Evolutionary conservation across 2,797 vertebrate genomes (phyloP).

Genomic region (Cyclopterus lumpus): DNA sequence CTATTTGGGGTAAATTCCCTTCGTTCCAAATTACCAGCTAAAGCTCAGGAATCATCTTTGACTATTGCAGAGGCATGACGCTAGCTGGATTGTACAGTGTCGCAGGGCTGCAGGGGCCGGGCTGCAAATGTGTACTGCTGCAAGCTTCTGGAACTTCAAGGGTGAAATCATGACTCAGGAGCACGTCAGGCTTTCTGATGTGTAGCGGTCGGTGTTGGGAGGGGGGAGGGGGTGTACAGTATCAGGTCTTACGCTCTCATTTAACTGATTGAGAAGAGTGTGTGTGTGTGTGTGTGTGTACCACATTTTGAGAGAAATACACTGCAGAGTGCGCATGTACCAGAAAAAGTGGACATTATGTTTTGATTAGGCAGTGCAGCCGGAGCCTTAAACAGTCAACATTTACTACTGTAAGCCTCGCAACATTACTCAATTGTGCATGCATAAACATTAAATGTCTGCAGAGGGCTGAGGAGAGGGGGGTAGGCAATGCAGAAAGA

Average conservation of each 20-base stretch:
- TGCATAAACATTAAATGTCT: constrained; percentile 55
- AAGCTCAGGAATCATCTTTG: constrained; percentile 64
- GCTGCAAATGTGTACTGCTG: constrained; percentile 53
- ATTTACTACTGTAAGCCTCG: constrained; percentile 52
- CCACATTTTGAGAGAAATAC: constrained; percentile 21
- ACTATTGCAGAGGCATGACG: constrained; percentile 70
- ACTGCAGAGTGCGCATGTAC: background rate
- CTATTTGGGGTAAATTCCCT: constrained; percentile 80
- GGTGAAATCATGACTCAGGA: constrained; percentile 70
- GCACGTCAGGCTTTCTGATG: constrained; percentile 44
- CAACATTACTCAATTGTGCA: constrained; percentile 57
- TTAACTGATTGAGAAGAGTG: constrained; percentile 17
- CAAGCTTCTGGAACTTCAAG: constrained; percentile 59
- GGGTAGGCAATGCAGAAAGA: constrained; percentile 2
- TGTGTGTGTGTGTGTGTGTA: background rate
- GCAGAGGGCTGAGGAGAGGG: constrained; percentile 30
- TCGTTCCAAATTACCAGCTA: constrained; percentile 72
- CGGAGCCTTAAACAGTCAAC: constrained; percentile 51
- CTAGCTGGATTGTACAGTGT: constrained; percentile 67
- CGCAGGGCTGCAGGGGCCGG: constrained; percentile 51
- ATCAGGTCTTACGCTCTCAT: constrained; percentile 25
- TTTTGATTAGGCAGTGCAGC: constrained; percentile 47
- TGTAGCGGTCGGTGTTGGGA: constrained; percentile 21
- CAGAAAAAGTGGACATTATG: constrained; percentile 32
- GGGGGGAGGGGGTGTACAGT: constrained; percentile 29